Evolutionary conservation across 2,888 invertebrate species (phyloP), one percentile per base, ranked within the genome.

Genomic region (Sepiola atlantica): DNA sequence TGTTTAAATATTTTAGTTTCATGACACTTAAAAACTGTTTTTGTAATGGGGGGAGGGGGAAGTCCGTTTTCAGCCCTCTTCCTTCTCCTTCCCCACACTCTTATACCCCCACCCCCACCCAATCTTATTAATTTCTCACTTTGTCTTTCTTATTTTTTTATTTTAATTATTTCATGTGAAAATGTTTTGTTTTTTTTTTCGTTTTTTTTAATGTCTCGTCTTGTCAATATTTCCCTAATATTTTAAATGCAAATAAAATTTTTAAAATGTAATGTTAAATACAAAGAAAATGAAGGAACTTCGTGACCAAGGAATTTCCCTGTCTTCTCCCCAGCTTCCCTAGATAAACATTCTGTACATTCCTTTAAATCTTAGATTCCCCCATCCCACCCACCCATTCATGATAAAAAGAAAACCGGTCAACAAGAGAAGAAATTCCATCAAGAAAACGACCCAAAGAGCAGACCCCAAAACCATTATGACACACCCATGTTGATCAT

Each of bases 71-170:
- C n/a, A 77, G 77, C 14, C 14, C n/a, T 18, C 16, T 1, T 32
- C 77, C 77, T 12, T 21, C n/a, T 18, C 16, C 2, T 32, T n/a
- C 77, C 32, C 16, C 77, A 77, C 77, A 77, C n/a, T 77, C 16
- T 77, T 77, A n/a, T 32, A n/a, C 77, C 8, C 77, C 77, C 14
- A 1, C 77, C 0, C 61, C 61, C 61, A 20, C 61, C 61, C n/a
- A 77, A 77, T 77, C 77, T 77, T 77, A 77, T 77, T 77, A 77
- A n/a, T n/a, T 77, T 77, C 77, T 77, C 77, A 77, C 77, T 21
- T 77, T 77, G 77, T 77, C 77, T 77, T 77, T 77, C 77, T 77
- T 77, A n/a, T 77, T n/a, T 77, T 77, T 77, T 77, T n/a, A 77
- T 77, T 77, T 77, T 77, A 77, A 77, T 77, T 77, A 77, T 77